A percentile compares a stretch with the other conserved stretches of the same genome.
Evolutionary conservation across 2,888 invertebrate species (phyloP).

Genomic region (Steinernema hermaphroditum): DNA sequence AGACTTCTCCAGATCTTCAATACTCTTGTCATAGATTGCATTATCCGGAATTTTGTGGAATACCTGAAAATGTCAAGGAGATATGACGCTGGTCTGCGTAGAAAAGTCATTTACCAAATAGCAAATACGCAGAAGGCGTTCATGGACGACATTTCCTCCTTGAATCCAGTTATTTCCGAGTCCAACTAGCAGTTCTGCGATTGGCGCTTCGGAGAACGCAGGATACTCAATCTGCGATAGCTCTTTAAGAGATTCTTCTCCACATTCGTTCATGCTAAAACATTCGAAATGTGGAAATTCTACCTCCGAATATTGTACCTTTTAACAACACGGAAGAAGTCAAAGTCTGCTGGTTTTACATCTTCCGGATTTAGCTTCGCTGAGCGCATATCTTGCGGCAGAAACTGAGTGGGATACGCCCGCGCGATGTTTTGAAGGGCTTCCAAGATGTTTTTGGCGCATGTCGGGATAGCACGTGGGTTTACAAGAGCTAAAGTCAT

Average conservation of each 20-base stretch:
- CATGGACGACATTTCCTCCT: slow-evolving; percentile 25
- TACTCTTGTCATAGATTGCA: not conserved
- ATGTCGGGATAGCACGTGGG: not conserved
- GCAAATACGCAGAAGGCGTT: slow-evolving; percentile 76
- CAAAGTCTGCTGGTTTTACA: not conserved
- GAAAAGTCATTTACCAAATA: too few relatives aligned
- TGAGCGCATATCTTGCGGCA: not conserved
- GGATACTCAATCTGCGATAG: not conserved
- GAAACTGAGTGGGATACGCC: not conserved
- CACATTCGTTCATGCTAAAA: too few relatives aligned
- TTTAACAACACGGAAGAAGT: not conserved
- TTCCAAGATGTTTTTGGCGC: not conserved
- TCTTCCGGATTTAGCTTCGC: not conserved
- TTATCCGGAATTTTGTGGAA: slow-evolving; percentile 18
- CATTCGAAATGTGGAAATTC: too few relatives aligned
- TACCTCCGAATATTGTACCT: not conserved
- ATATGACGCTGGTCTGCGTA: too few relatives aligned
- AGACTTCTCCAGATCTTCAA: not conserved
- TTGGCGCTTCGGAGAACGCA: slow-evolving; percentile 7
- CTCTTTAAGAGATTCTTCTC: too few relatives aligned
- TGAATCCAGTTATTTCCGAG: not conserved
- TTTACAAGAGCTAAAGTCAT: not conserved
- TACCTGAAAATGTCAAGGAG: not conserved
- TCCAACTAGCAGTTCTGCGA: slow-evolving; percentile 4
- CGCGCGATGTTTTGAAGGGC: slow-evolving; percentile 22